Percentiles rank a stretch among this genome's conserved stretches.
phyloP scores from a whole-genome alignment of 2,113 vertebrate genomes.

The Macquaria ambigua region DNA sequence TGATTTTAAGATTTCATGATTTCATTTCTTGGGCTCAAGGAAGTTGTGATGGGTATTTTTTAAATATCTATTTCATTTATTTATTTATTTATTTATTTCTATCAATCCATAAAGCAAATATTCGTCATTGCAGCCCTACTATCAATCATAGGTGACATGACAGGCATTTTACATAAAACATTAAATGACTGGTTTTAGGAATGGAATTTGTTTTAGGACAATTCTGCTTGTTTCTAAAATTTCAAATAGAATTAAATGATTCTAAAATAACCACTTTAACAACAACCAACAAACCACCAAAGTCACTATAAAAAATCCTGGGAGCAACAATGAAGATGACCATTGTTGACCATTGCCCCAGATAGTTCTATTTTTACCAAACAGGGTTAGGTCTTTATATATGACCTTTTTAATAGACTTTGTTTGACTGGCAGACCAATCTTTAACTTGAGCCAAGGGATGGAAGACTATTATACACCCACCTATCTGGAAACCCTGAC shows the following conservation, averaged over 20 bases:
- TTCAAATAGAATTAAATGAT: background rate
- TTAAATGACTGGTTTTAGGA: background rate
- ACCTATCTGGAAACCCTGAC: conserved; percentile 36
- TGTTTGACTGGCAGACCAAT: conserved; percentile 52
- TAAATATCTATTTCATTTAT: background rate
- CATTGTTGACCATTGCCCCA: background rate
- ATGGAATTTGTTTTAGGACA: background rate
- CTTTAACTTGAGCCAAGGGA: conserved; percentile 30
- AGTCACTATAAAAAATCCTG: background rate
- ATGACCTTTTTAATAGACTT: conserved; percentile 39
- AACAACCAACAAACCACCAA: no score
- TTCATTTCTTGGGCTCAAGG: no score
- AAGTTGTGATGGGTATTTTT: background rate
- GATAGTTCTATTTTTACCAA: background rate
- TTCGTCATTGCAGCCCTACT: background rate
- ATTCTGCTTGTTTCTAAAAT: no score
- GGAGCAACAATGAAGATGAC: background rate
- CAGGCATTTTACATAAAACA: background rate
- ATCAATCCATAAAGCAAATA: background rate
- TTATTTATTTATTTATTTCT: background rate
- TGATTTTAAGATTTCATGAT: no score
- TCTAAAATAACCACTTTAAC: background rate
- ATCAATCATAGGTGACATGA: background rate
- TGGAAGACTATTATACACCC: conserved; percentile 28
- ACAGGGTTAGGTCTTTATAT: background rate